A percentile compares a stretch with the other conserved stretches of the same genome.
Evolutionary conservation across 2,113 vertebrate genomes (phyloP).

Genomic region (Loxodonta africana): DNA sequence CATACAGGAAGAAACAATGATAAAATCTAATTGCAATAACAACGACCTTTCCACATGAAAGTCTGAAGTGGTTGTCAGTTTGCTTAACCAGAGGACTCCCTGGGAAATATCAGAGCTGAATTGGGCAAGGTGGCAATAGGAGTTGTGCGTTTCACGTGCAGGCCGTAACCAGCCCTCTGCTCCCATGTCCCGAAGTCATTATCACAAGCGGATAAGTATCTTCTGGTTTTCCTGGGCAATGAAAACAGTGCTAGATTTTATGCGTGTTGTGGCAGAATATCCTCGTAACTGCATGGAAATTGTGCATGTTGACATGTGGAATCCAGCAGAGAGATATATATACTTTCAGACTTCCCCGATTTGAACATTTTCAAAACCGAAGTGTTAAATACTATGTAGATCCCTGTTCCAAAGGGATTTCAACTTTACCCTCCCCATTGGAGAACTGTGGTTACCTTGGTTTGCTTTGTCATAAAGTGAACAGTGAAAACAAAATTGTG

Average conservation of each 20-base stretch:
- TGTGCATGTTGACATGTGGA: background rate
- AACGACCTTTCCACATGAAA: slow-evolving; percentile 72
- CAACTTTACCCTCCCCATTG: background rate
- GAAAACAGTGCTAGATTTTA: background rate
- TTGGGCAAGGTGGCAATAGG: background rate
- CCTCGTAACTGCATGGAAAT: background rate
- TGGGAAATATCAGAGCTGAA: slow-evolving; percentile 63
- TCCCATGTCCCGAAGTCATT: slow-evolving; percentile 59
- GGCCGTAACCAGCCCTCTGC: slow-evolving; percentile 62
- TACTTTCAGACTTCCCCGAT: background rate
- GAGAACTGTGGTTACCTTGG: background rate
- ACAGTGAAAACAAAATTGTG: slow-evolving; percentile 18
- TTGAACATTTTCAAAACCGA: slow-evolving; percentile 24
- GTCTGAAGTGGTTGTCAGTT: slow-evolving; percentile 77
- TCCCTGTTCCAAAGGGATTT: background rate
- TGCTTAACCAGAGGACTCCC: slow-evolving; percentile 66
- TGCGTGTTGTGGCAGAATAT: background rate
- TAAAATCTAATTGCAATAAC: slow-evolving; percentile 80
- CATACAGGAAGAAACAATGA: slow-evolving; percentile 82
- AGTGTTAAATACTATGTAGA: background rate
- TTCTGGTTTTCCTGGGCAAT: slow-evolving; percentile 50
- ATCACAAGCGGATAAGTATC: slow-evolving; percentile 66
- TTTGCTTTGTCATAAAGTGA: slow-evolving; percentile 6
- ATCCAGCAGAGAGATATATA: background rate
- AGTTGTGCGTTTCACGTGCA: slow-evolving; percentile 69